Evolutionary conservation across 2,888 invertebrate genomes (phyloP).

Genomic region (Tortricodes alternella): DNA sequence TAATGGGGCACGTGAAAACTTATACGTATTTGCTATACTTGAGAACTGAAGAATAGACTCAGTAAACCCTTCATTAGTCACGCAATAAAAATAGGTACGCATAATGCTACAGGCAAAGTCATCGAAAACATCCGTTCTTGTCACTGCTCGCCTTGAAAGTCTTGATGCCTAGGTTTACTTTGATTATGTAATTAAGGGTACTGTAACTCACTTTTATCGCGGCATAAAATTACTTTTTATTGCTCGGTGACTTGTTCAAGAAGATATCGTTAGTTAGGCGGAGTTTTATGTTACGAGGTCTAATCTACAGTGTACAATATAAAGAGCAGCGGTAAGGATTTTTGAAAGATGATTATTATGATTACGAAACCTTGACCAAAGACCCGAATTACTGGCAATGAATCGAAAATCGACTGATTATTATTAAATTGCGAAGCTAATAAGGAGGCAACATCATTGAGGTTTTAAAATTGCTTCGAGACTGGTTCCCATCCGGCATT

Average conservation of each 20-base stretch:
- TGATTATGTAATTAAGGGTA: conserved; percentile 59
- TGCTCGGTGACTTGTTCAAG: conserved; percentile 35
- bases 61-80: conserved; percentile 44
- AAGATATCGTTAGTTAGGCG: conserved; percentile 7
- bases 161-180: conserved; percentile 50
- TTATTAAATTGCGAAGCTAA: conserved; percentile 42
- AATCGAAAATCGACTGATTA: conserved; percentile 42
- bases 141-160: conserved; percentile 55
- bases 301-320: conserved; percentile 6
- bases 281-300: not conserved
- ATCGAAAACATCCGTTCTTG: conserved; percentile 54
- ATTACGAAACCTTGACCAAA: conserved; percentile 49
- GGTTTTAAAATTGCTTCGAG: conserved; percentile 45
- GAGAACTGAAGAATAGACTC: too few species aligned
- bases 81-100: conserved; percentile 52
- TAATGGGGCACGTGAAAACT: too few species aligned
- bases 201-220: conserved; percentile 53
- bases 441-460: conserved; percentile 41
- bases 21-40: too few species aligned
- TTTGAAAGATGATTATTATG: conserved; percentile 21
- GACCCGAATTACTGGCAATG: conserved; percentile 44
- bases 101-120: conserved; percentile 48
- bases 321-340: not conserved
- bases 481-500: conserved; percentile 59
- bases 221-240: conserved; percentile 40